Evolutionary conservation across 2,113 vertebrate genomes (phyloP).

Genomic region (Leptocoma aspasia): DNA sequence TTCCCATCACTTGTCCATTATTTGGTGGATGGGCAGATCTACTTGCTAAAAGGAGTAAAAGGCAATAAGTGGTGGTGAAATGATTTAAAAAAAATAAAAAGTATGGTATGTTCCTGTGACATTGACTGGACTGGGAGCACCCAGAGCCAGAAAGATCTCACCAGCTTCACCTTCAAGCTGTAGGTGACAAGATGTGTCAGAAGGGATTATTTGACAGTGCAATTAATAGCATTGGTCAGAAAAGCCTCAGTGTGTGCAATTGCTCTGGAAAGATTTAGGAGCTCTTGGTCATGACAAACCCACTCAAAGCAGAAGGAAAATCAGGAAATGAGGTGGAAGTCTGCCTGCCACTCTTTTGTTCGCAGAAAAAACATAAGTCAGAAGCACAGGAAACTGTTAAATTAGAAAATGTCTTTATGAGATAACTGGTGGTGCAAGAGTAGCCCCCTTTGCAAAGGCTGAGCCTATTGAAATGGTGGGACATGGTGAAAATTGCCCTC

Average conservation of each 20-base stretch:
- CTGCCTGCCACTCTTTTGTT: slow-evolving; percentile 3
- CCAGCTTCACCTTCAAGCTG: not conserved
- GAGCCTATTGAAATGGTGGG: not conserved
- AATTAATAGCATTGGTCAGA: not conserved
- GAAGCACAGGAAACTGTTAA: slow-evolving; percentile 44
- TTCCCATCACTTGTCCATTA: slow-evolving; percentile 52
- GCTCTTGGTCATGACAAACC: not conserved
- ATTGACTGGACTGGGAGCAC: not conserved
- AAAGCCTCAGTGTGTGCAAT: not conserved
- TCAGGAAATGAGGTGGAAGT: slow-evolving; percentile 25
- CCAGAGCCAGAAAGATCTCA: not conserved
- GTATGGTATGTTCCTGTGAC: not conserved
- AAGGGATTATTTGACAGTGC: not conserved
- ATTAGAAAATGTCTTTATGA: slow-evolving; percentile 62
- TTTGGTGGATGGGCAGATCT: not conserved
- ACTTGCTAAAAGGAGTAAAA: not conserved
- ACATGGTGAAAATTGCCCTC: not conserved
- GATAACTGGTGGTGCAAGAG: slow-evolving; percentile 36
- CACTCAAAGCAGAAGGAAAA: slow-evolving; percentile 3
- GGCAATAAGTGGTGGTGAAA: not conserved
- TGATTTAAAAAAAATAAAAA: not conserved
- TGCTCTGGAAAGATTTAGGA: slow-evolving; percentile 16
- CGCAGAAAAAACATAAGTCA: not conserved
- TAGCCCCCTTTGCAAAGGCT: not conserved
- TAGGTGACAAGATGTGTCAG: not conserved